Conservation (phyloP, 2,113 vertebrate genomes). For the Psilopogon haemacephalus region DNA sequence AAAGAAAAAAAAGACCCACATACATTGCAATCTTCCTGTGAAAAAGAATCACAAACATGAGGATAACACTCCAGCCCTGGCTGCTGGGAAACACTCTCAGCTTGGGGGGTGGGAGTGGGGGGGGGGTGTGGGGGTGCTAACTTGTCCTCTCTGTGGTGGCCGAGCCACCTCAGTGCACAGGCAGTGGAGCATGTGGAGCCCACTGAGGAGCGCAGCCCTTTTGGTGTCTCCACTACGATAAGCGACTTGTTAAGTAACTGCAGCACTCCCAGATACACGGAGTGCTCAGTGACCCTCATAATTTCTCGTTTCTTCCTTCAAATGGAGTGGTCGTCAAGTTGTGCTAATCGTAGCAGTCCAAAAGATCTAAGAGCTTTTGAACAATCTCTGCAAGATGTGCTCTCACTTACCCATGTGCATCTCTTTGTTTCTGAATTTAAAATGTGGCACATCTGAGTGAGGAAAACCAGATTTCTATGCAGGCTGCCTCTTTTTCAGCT, state of each 20-base stretch:
- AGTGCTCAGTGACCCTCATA: constrained; percentile 61
- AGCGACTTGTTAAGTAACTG: not conserved
- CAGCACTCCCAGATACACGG: not conserved
- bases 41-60: constrained; percentile 68
- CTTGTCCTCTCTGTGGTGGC: not conserved
- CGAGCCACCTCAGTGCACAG: constrained; percentile 14
- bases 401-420: constrained; percentile 62
- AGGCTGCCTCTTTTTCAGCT: constrained; percentile 49
- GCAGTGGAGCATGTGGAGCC: not conserved
- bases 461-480: constrained; percentile 58
- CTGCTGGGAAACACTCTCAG: constrained; percentile 34
- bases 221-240: not conserved
- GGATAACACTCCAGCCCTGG: constrained; percentile 55
- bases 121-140: not conserved
- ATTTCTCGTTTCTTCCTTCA: constrained; percentile 65
- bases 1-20: constrained; percentile 4
- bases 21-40: constrained; percentile 63
- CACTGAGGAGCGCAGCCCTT: not conserved
- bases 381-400: constrained; percentile 58
- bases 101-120: not conserved
- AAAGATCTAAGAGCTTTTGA: constrained; percentile 37
- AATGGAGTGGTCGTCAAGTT: constrained; percentile 42
- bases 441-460: constrained; percentile 57
- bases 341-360: constrained; percentile 19
- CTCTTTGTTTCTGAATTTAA: constrained; percentile 71